Conservation (phyloP, 1,140 invertebrate genomes). For the Drosophila pseudoananassae region DNA sequence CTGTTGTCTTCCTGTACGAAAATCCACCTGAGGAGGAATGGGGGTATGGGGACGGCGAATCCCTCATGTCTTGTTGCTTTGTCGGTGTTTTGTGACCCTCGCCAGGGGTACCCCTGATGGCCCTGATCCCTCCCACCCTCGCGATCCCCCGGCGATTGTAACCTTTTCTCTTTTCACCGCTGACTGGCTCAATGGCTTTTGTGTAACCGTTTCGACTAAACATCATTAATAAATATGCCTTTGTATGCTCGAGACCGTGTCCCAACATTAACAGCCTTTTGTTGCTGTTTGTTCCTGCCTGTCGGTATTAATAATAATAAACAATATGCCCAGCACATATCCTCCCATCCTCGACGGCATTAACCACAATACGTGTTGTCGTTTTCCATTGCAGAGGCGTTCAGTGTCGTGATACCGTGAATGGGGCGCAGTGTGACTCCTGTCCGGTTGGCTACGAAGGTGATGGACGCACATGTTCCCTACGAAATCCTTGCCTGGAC, state of each 20-base stretch:
- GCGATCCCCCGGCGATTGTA: slow-evolving; percentile 22
- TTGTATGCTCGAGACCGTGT: slow-evolving; percentile 58
- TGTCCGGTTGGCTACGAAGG: slow-evolving; percentile 94
- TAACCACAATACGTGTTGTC: slow-evolving; percentile 53
- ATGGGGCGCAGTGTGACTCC: slow-evolving; percentile 91
- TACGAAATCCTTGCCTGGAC: slow-evolving; percentile 88
- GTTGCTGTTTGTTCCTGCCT: slow-evolving; percentile 77
- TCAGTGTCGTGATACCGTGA: slow-evolving; percentile 89
- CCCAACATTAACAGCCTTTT: slow-evolving; percentile 68
- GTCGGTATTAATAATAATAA: slow-evolving; percentile 82
- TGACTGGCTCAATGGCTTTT: slow-evolving; percentile 43
- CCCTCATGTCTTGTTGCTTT: slow-evolving; percentile 54
- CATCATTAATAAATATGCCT: slow-evolving; percentile 79
- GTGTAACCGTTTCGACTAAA: slow-evolving; percentile 44
- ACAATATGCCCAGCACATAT: slow-evolving; percentile 49
- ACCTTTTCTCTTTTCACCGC: slow-evolving; percentile 61
- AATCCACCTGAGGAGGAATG: slow-evolving; percentile 19
- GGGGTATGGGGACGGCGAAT: background rate
- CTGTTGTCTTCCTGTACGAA: slow-evolving; percentile 40
- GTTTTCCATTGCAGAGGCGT: slow-evolving; percentile 86
- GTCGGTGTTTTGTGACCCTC: slow-evolving; percentile 68
- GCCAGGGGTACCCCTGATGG: slow-evolving; percentile 4
- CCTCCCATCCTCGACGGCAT: slow-evolving; percentile 25
- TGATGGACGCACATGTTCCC: slow-evolving; percentile 91
- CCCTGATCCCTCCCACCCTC: slow-evolving; percentile 9